Evolutionary conservation across 2,113 vertebrate species (phyloP).

Genomic region (Chaetorhynchus papuensis): DNA sequence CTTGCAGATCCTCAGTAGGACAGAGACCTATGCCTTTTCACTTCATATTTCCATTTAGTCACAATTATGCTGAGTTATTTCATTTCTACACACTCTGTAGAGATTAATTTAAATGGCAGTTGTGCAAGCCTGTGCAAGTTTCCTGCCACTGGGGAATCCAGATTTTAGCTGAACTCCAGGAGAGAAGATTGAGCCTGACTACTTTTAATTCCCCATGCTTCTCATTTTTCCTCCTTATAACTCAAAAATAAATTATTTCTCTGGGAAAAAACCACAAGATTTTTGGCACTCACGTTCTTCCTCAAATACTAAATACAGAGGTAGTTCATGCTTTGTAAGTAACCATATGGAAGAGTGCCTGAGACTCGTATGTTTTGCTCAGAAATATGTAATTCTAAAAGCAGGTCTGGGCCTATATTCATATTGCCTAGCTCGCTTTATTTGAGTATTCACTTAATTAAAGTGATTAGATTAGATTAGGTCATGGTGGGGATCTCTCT

Average conservation of each 20-base stretch:
- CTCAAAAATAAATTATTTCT: background rate
- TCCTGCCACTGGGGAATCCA: background rate
- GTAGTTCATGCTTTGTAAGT: background rate
- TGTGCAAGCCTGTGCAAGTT: background rate
- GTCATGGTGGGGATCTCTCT: background rate
- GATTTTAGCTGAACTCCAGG: background rate
- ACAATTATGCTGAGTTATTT: background rate
- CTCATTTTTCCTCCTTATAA: background rate
- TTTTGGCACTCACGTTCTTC: background rate
- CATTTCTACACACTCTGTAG: background rate
- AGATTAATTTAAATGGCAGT: background rate
- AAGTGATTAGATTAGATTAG: background rate
- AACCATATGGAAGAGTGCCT: background rate
- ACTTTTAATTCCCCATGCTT: background rate
- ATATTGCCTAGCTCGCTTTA: background rate
- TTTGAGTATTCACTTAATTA: background rate
- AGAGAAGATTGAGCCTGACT: background rate
- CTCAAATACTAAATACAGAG: background rate
- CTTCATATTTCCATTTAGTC: background rate
- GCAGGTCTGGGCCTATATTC: background rate
- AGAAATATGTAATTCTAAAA: background rate
- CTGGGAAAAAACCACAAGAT: background rate
- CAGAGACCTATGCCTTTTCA: background rate
- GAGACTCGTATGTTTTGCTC: background rate
- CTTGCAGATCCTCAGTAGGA: background rate